phyloP scores from a whole-genome alignment of 2,888 invertebrate genomes.

The Coenonympha glycerion region DNA sequence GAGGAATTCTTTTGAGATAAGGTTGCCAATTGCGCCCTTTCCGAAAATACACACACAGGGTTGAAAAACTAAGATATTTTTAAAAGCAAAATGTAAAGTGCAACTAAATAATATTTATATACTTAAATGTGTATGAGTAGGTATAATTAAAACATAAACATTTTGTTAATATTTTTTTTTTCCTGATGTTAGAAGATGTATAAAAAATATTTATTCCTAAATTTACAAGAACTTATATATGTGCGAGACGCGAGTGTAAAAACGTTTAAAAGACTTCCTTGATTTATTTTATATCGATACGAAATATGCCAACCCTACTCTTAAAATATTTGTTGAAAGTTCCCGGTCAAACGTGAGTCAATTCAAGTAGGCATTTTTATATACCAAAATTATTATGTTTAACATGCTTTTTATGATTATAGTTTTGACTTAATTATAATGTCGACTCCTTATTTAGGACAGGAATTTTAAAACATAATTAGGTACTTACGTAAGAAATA shows the following conservation, averaged over 20 bases:
- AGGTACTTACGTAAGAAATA: too few species aligned
- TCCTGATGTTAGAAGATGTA: too few species aligned
- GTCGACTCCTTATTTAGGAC: background rate
- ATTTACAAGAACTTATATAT: too few species aligned
- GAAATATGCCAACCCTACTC: slow-evolving; percentile 3
- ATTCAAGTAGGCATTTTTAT: slow-evolving; percentile 7
- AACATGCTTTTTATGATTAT: slow-evolving; percentile 7
- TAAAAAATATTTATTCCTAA: too few species aligned
- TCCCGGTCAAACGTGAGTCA: slow-evolving; percentile 1
- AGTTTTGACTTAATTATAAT: slow-evolving; percentile 1
- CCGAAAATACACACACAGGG: background rate
- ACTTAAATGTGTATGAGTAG: too few species aligned
- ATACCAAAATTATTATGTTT: slow-evolving; percentile 2
- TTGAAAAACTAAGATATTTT: background rate
- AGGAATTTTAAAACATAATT: background rate
- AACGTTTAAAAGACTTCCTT: too few species aligned
- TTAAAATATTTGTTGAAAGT: slow-evolving; percentile 4
- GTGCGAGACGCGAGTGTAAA: too few species aligned
- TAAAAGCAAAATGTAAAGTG: background rate
- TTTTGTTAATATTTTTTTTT: too few species aligned
- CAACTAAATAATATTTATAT: background rate
- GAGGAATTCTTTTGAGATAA: slow-evolving; percentile 1
- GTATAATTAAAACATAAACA: too few species aligned
- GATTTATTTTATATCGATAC: too few species aligned
- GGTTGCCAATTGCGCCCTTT: background rate